A percentile compares a stretch with the other conserved stretches of the same genome.
Evolutionary conservation across 1,140 invertebrate genomes (phyloP).

Genomic region (Diabrotica undecimpunctata): DNA sequence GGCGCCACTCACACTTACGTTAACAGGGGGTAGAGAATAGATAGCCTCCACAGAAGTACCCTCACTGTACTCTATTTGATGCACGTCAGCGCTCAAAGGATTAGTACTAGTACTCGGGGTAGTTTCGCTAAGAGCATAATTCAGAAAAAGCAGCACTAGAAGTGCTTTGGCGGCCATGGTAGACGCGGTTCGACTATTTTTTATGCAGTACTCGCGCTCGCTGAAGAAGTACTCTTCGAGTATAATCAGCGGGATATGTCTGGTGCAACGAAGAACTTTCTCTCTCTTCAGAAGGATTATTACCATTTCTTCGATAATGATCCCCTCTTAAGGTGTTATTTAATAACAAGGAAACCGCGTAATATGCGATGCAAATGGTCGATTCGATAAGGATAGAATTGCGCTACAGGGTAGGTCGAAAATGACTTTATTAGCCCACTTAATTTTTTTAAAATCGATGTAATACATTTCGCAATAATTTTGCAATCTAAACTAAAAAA

Average conservation of each 20-base stretch:
- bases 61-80: constrained; percentile 32
- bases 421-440: no score
- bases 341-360: constrained; percentile 12
- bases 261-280: constrained; percentile 24
- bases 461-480: no score
- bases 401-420: neutral
- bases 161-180: neutral
- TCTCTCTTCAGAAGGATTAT: constrained; percentile 27
- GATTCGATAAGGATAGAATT: neutral
- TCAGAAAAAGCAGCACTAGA: constrained; percentile 4
- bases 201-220: constrained; percentile 5
- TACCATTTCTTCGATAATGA: constrained; percentile 33
- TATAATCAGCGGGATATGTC: neutral
- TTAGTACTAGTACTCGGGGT: neutral
- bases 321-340: constrained; percentile 21
- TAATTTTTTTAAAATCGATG: no score
- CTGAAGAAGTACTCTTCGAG: neutral
- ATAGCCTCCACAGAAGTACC: constrained; percentile 29
- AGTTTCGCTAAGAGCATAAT: neutral
- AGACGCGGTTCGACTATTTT: neutral
- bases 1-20: constrained; percentile 29
- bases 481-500: no score
- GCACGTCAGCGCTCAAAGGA: constrained; percentile 1
- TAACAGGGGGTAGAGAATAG: constrained; percentile 28
- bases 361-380: neutral